These are phyloP conservation scores for Riptortus pedestris DNA, from an alignment of 1,140 invertebrate species.

Conservation along the genomic window DNA sequence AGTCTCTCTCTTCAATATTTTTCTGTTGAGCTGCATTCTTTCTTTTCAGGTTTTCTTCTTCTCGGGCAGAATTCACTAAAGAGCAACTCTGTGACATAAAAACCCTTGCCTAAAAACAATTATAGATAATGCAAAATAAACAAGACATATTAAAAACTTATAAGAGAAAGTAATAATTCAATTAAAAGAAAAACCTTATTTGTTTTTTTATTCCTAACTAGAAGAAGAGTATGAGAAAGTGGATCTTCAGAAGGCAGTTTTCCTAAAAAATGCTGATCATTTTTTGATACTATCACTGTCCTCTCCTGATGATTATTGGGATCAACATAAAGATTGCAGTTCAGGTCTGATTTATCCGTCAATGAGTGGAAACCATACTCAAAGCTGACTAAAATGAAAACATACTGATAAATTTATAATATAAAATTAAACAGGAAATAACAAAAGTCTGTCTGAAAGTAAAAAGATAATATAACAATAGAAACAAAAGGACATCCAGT, in stretches of 20 bases:
- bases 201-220: background rate
- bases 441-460: background rate
- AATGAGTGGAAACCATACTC: background rate
- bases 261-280: background rate
- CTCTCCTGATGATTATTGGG: background rate
- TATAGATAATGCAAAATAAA: background rate
- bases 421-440: background rate
- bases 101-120: background rate
- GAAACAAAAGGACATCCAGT: background rate
- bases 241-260: background rate
- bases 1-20: background rate
- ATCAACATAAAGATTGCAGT: background rate
- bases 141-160: background rate
- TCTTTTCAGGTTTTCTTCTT: background rate
- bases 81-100: background rate
- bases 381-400: conserved; percentile 1
- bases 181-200: conserved; percentile 7
- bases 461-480: background rate
- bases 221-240: background rate
- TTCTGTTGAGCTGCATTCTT: background rate
- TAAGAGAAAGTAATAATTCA: background rate
- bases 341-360: background rate
- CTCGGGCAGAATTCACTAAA: background rate
- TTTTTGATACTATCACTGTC: background rate
- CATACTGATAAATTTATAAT: background rate